A percentile compares a stretch with the other conserved stretches of the same genome.
phyloP scores from a whole-genome alignment of 2,797 vertebrate species.

The Anabas testudineus region DNA sequence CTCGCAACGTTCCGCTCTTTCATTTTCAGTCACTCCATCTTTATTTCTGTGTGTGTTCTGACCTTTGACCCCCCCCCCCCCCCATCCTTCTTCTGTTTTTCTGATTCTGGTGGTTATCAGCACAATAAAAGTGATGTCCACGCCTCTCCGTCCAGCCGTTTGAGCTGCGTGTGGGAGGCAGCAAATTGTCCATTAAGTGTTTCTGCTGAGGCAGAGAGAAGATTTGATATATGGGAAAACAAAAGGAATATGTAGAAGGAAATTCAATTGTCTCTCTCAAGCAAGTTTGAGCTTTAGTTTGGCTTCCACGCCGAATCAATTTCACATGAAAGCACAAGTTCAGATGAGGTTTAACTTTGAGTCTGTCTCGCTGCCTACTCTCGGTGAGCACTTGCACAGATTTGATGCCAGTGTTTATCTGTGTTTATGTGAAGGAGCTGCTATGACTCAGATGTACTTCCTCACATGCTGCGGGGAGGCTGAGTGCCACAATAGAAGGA shows the following conservation, averaged over 20 bases:
- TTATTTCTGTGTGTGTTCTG: conserved; percentile 31
- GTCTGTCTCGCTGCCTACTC: conserved; percentile 45
- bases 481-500: conserved; percentile 74
- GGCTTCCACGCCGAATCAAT: conserved; percentile 83
- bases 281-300: conserved; percentile 81
- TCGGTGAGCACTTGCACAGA: conserved; percentile 30
- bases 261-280: conserved; percentile 86
- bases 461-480: conserved; percentile 48
- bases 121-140: conserved; percentile 58
- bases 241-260: conserved; percentile 88
- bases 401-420: conserved; percentile 52
- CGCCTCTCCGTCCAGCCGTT: conserved; percentile 61
- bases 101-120: conserved; percentile 57
- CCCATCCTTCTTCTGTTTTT: conserved; percentile 18
- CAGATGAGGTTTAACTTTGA: conserved; percentile 72
- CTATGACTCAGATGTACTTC: conserved; percentile 70
- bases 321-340: conserved; percentile 76
- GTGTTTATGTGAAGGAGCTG: conserved; percentile 62
- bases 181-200: conserved; percentile 87
- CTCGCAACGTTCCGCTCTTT: conserved; percentile 32
- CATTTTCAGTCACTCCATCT: conserved; percentile 34
- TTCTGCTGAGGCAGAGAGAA: conserved; percentile 84
- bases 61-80: conserved; percentile 63
- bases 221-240: conserved; percentile 89
- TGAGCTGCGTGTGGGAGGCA: conserved; percentile 79